Base-by-base conservation (phyloP, 2,113 vertebrate species). In the Drymodes brunneopygia region DNA sequence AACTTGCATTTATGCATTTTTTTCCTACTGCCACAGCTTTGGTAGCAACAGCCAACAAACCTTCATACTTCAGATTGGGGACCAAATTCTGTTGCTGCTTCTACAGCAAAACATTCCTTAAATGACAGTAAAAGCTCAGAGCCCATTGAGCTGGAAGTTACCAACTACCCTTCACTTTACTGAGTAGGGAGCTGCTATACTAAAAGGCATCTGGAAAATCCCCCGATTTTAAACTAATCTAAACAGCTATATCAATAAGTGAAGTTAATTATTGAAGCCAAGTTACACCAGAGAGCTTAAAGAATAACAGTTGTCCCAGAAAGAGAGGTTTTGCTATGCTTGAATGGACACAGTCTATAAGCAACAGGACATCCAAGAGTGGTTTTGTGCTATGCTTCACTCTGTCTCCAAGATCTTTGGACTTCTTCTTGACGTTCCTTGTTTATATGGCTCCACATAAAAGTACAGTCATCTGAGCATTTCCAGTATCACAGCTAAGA, bases 251-350 rank as follows among this genome's bases (percentile, higher is more conserved):
- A 81, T 74, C 67, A 66, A 21, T 66, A 74, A 70, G 24, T 15
- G 11, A 50, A 90, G 81, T 94, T 96, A 95, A 94, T 94, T 58
- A 92, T 93, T 93, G 90, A 94, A 83, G 64, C 16, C 56, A 70
- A 67, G n/a, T 73, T 83, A 77, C 54, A 78, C 51, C 47, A 80
- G 40, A 79, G 36, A 90, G 88, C 40, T 93, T 90, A 90, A 95
- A 95, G 33, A 81, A 24, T 86, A 95, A 82, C 72, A 88, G 31
- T 31, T 80, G 81, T 36, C 10, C 35, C 45, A 51, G 54, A 62
- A 78, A 62, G 17, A 81, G 42, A 80, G 15, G 11, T 10, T 94
- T 90, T 83, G 31, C 62, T 0, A 1, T 15, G 81, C 87, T 64
- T 86, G 79, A 82, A 58, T 40, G 74, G 35, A 12, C 74, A 84